phyloP scores from a whole-genome alignment of 2,888 invertebrate species.

The Plebejus anna region DNA sequence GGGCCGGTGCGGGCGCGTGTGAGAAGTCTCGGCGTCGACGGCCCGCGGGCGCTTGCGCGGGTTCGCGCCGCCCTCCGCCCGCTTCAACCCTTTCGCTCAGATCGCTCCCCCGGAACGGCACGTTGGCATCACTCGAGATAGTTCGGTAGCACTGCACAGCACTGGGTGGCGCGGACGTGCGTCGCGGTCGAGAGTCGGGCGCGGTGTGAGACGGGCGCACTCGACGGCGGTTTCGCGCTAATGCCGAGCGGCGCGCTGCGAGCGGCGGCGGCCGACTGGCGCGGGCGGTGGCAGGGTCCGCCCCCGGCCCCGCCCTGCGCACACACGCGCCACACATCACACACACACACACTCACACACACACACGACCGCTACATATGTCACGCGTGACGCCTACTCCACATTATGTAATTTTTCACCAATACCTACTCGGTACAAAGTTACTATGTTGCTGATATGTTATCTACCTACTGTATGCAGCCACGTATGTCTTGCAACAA shows the following conservation, averaged over 20 bases:
- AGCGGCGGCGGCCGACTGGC: slow-evolving; percentile 48
- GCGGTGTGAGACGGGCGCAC: slow-evolving; percentile 56
- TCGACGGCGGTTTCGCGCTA: slow-evolving; percentile 64
- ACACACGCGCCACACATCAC: slow-evolving; percentile 49
- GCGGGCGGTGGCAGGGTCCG: slow-evolving; percentile 58
- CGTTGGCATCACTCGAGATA: slow-evolving; percentile 57
- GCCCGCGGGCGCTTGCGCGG: slow-evolving; percentile 64
- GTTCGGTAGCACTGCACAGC: slow-evolving; percentile 55
- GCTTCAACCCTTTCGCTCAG: slow-evolving; percentile 73
- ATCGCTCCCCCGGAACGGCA: slow-evolving; percentile 60
- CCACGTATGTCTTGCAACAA: background rate
- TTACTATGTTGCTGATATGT: slow-evolving; percentile 17
- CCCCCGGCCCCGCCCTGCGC: slow-evolving; percentile 64
- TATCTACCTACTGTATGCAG: background rate
- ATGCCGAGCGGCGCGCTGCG: slow-evolving; percentile 43
- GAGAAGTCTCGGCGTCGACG: slow-evolving; percentile 46
- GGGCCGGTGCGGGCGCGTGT: slow-evolving; percentile 63
- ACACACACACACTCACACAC: slow-evolving; percentile 38
- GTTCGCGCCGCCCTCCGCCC: slow-evolving; percentile 68
- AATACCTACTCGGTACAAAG: slow-evolving; percentile 52
- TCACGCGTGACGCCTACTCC: slow-evolving; percentile 73
- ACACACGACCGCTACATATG: slow-evolving; percentile 53
- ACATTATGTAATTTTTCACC: slow-evolving; percentile 61
- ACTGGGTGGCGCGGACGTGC: slow-evolving; percentile 57
- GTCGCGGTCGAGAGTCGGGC: slow-evolving; percentile 58